Base-by-base conservation (phyloP, 35 echinoderm and acorn worm species). In the Antedon bifida region DNA sequence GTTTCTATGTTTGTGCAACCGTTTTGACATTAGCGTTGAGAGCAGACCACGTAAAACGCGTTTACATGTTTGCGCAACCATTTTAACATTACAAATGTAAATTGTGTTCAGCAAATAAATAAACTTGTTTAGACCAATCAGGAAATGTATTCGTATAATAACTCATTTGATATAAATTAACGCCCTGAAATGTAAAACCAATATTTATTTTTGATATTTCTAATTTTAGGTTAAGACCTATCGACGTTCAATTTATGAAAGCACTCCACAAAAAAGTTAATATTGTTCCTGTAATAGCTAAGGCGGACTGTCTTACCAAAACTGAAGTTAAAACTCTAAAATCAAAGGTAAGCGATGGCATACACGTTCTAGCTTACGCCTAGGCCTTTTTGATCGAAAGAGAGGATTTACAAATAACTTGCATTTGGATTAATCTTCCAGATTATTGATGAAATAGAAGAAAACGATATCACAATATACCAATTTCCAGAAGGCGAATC, bases 211-310 rank as follows among this genome's bases (percentile, higher is more conserved):
- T n/a, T n/a, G n/a, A n/a, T n/a, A n/a, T n/a, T n/a, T n/a, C n/a
- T n/a, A n/a, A n/a, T n/a, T 74, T 9, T 73, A 99, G 95, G 38
- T 85, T 99, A 77, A 79, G 95, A 84, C 95, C 95, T 32, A 99
- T 99, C 0, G 95, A 99, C 77, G 39, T 99, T 30, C 78, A 92
- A 32, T 99, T 99, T 78, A 99, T 99, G 95, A 92, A 90, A 78
- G 30, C 78, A 45, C 80, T 99, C 8, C 95, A 99, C 36, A 75
- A 92, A 30, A 99, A 99, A 51, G 95, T 99, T 0, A 99, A 99
- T 77, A 99, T 99, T 32, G 88, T 99, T 55, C 95, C 95, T 23
- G 83, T 99, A 29, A 89, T 99, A 32, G 95, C 91, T 28, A 99
- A 99, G 39, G 85, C 95, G 76, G 95, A 99, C 46, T 99, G 95